Evolutionary conservation across 2,888 invertebrate genomes (phyloP).

Genomic region (Epirrhoe alternata): DNA sequence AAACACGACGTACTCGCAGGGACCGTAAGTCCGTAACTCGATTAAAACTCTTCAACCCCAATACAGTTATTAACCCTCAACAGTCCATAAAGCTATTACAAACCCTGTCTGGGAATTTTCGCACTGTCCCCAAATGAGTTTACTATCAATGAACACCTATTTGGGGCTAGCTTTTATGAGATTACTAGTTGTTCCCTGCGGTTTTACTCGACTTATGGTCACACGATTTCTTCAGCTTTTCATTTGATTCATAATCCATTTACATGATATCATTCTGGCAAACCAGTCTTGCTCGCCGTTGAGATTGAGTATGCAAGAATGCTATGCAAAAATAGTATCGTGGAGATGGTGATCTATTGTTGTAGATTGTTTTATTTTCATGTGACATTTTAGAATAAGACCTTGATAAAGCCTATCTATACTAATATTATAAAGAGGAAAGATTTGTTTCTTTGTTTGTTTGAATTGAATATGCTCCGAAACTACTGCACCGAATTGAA

Average conservation of each 20-base stretch:
- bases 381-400: too few species aligned
- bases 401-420: too few species aligned
- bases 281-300: too few species aligned
- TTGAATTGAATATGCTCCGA: too few species aligned
- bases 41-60: slow-evolving; percentile 10
- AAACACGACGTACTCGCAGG: background rate
- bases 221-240: background rate
- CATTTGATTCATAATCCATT: background rate
- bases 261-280: too few species aligned
- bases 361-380: too few species aligned
- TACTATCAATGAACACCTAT: slow-evolving; percentile 5
- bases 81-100: slow-evolving; percentile 6
- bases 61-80: slow-evolving; percentile 6
- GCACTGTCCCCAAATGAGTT: slow-evolving; percentile 6
- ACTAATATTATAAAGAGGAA: too few species aligned
- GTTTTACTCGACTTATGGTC: background rate
- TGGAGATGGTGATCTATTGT: too few species aligned
- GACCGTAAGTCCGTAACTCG: background rate
- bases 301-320: too few species aligned
- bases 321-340: too few species aligned
- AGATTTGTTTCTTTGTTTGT: too few species aligned
- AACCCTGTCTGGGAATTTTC: slow-evolving; percentile 11
- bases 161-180: slow-evolving; percentile 1
- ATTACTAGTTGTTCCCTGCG: background rate
- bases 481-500: too few species aligned